Base-by-base conservation (phyloP, 53 echinoderm and acorn worm genomes). In the Astropecten irregularis region DNA sequence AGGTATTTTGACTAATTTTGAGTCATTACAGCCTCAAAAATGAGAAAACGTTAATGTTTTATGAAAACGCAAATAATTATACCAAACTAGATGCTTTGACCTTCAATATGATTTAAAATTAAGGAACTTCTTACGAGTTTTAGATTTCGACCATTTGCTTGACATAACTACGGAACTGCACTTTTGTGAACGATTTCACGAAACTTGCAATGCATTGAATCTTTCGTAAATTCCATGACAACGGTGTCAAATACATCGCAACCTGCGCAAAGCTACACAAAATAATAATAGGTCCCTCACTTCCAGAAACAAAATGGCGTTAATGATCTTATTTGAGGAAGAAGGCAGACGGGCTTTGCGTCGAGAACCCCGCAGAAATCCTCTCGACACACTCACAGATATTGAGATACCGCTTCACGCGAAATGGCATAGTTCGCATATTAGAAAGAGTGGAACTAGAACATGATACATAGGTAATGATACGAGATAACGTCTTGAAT, bases 301-400 rank as follows among this genome's bases (percentile, higher is more conserved):
- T 26, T 23, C 21, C 21, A 21, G 10, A 54, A 20, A 21, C 16
- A 59, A 59, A 26, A 61, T 61, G 62, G 62, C 62, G 14, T 61
- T 61, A 61, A 61, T 61, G 62, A 23, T 61, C 31, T 16, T 61
- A 16, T 61, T 61, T 32, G 62, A 61, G 11, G 62, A 27, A 61
- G 31, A 61, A 61, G 34, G 5, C 0, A 61, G 62, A 61, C 62
- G 62, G 13, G 62, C 62, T 30, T 61, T 61, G 32, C 3, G 30
- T 27, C 4, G 62, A 61, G 62, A 61, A 61, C 22, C 22, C 62
- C 62, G 32, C n/a, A 61, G 62, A 61, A 61, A 61, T 61, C 62
- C 62, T 28, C 62, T 61, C 30, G 62, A 61, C 62, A 16, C 62
- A 61, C 62, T 61, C 62, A 61, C 27, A 4, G 62, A 32, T 29